Conservation (phyloP, 2,113 vertebrate genomes). For the Cryptomyrus ogoouensis region DNA sequence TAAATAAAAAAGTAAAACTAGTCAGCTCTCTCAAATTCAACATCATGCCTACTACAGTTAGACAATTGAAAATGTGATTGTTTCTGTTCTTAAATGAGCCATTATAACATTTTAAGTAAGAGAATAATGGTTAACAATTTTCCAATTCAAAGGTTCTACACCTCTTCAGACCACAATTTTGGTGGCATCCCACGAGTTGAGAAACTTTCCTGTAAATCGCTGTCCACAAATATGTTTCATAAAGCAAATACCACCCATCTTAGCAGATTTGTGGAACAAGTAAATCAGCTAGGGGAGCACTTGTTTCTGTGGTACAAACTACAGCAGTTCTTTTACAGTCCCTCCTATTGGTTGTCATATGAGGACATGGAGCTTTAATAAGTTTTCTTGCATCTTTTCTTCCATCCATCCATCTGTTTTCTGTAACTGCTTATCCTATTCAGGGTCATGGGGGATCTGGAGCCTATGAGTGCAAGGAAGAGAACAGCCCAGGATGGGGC, state of each 20-base stretch:
- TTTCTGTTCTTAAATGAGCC: background rate
- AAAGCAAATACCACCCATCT: background rate
- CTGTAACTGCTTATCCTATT: too few relatives aligned
- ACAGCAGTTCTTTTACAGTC: background rate
- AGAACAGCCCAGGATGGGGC: too few relatives aligned
- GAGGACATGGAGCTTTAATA: background rate
- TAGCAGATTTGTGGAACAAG: background rate
- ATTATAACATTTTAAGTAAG: background rate
- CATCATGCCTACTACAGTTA: background rate
- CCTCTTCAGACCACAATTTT: background rate
- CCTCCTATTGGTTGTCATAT: background rate
- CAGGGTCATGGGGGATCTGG: too few relatives aligned
- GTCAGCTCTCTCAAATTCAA: background rate
- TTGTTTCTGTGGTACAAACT: background rate
- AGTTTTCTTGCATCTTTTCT: too few relatives aligned
- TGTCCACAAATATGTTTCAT: background rate
- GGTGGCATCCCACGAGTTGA: background rate
- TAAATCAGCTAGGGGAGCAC: background rate
- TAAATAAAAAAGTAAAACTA: background rate
- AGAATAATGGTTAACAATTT: background rate
- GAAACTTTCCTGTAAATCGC: background rate
- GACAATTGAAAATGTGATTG: background rate
- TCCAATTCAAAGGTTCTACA: background rate
- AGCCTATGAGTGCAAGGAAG: too few relatives aligned
- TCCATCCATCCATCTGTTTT: too few relatives aligned